Evolutionary conservation across 2,113 vertebrate species (phyloP), one percentile per base, ranked within the genome.

Genomic region (Paradisaea rubra): DNA sequence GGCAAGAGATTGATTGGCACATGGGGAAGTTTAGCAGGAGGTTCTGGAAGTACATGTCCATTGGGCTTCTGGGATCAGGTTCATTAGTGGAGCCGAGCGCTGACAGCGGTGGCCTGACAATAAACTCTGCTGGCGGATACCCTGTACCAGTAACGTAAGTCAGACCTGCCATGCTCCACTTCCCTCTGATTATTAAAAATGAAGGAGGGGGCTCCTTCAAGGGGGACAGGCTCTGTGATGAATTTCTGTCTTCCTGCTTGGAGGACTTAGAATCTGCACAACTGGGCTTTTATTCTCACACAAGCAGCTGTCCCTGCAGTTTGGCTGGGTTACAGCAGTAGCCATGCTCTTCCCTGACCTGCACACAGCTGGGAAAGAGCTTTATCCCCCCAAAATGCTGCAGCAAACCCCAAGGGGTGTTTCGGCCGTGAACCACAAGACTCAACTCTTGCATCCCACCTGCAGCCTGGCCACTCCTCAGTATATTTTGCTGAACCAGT

Each of bases 131-230:
- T 7, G 0, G 52, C 0, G 0, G 91, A 89, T 56, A 76, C 73
- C 84, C 76, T 35, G 30, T 37, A 28, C 86, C 1, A 4, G 80
- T 92, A 35, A 64, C 11, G 0, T 61, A 35, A 88, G 71, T 79
- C 87, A 88, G 74, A 53, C 49, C 65, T 92, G 82, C 87, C 84
- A 53, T 66, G 94, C 91, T 95, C 85, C 14, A 19, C 74, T 94
- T 96, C 86, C 76, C 72, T 86, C 91, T 81, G 91, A 49, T 86
- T 93, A 74, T 86, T 91, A 78, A 91, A 94, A 91, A 74, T 53
- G 24, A 66, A 89, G 54, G 56, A 37, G 68, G 66, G 84, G 50
- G 56, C 53, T 94, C 44, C 72, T 78, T 28, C 0, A 0, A 71
- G 76, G 64, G 13, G 27, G 44, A 66, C 0, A 0, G 31, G 44